Evolutionary conservation across 1,140 invertebrate genomes (phyloP), one percentile per base, ranked within the genome.

Genomic region (Polypedilum pembai): DNA sequence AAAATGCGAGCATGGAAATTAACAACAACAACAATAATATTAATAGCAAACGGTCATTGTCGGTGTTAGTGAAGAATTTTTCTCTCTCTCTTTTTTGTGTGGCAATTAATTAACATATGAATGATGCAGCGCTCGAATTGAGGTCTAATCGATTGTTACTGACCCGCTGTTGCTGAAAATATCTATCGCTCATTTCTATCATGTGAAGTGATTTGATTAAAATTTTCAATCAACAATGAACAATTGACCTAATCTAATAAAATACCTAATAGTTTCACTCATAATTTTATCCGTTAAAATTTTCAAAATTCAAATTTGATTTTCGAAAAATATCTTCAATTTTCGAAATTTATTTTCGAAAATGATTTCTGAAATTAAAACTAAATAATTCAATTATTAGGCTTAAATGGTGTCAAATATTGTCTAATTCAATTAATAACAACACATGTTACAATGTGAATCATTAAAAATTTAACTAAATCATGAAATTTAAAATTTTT

Each of bases 161-260:
- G 24, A 12, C 8, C 41, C n/a, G 45, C 45, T 56, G 45, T n/a
- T 45, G 41, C 45, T 56, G 45, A n/a, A 56, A 56, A 56, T n/a
- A 56, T 56, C 12, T 56, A 33, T 33, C 24, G 45, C n/a, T 56
- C 45, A 56, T 56, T 56, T 56, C 12, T 56, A 12, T 56, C 45
- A 56, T n/a, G 45, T 56, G 45, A 56, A n/a, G 45, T 56, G 45
- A 12, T 56, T 15, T 56, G 15, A 56, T 56, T 56, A 56, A 56
- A 56, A 56, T 33, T 33, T 33, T 5, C 24, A 33, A 56, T 15
- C 45, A 56, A 56, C 65, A 69, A 69, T 69, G 17, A 18, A 69
- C 65, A 69, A 69, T 69, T 69, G 65, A 69, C 17, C 65, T 18
- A 69, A 10, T 18, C 65, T 8, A 56, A 56, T 15, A 56, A 56